A percentile compares a stretch with the other conserved stretches of the same genome.
phyloP scores from a whole-genome alignment of 1,140 invertebrate genomes.

The Achroia grisella region DNA sequence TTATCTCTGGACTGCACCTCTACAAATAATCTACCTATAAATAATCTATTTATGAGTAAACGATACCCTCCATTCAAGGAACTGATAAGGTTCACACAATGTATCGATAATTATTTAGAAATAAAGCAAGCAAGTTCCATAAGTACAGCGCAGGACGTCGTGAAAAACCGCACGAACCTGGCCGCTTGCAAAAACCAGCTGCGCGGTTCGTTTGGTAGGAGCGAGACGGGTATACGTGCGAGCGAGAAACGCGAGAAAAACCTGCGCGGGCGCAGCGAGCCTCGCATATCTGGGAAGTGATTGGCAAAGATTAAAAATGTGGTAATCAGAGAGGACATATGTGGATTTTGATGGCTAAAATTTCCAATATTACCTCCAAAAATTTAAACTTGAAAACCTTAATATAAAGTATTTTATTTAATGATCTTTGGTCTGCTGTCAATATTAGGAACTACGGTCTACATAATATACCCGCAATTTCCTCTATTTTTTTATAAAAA shows the following conservation, averaged over 20 bases:
- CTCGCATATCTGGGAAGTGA: conserved; percentile 22
- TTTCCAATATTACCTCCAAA: too few relatives aligned
- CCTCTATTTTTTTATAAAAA: too few relatives aligned
- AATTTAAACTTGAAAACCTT: too few relatives aligned
- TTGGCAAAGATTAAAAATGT: conserved; percentile 9
- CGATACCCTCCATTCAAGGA: too few relatives aligned
- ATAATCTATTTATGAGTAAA: too few relatives aligned
- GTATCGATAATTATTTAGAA: not conserved
- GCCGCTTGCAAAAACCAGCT: conserved; percentile 18
- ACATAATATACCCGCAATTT: too few relatives aligned
- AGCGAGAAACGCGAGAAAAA: conserved; percentile 11
- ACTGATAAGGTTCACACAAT: not conserved
- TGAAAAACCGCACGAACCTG: conserved; percentile 14
- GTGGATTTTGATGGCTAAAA: too few relatives aligned
- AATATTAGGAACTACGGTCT: too few relatives aligned
- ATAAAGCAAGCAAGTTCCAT: not conserved
- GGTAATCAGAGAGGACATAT: not conserved
- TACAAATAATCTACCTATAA: too few relatives aligned
- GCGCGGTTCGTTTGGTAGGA: conserved; percentile 32
- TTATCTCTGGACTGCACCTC: too few relatives aligned
- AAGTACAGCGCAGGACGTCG: not conserved
- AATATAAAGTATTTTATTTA: too few relatives aligned
- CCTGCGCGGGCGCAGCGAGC: conserved; percentile 22
- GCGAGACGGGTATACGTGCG: conserved; percentile 10
- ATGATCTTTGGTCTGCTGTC: too few relatives aligned